Conservation (phyloP, 1,140 invertebrate genomes). For the Calephelis virginiensis region DNA sequence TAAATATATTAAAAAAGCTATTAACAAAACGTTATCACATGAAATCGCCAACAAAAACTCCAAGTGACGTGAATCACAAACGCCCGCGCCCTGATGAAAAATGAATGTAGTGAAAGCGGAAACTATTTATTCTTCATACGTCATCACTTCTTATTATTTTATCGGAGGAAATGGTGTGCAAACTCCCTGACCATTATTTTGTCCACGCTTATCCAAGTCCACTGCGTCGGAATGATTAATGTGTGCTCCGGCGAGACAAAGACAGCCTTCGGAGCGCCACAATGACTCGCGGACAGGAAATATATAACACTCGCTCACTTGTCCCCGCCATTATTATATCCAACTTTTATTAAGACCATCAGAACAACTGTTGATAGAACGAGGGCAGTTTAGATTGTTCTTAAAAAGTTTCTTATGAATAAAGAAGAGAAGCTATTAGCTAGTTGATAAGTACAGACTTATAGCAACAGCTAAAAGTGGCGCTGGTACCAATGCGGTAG, state of each 20-base stretch:
- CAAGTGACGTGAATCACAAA: conserved; percentile 9
- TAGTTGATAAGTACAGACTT: too few species aligned
- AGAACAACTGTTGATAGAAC: conserved; percentile 5
- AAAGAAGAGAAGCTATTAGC: too few species aligned
- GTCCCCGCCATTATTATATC: conserved; percentile 23
- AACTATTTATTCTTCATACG: conserved; percentile 26
- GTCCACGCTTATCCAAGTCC: conserved; percentile 32
- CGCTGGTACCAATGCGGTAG: too few species aligned
- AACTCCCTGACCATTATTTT: conserved; percentile 27
- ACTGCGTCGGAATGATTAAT: conserved; percentile 34
- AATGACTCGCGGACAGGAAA: conserved; percentile 29
- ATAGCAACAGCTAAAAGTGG: too few species aligned
- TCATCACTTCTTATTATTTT: conserved; percentile 27
- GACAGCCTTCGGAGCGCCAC: conserved; percentile 27
- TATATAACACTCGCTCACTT: conserved; percentile 32
- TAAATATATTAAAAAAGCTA: background rate
- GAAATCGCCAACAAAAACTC: conserved; percentile 2
- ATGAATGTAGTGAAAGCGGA: conserved; percentile 24
- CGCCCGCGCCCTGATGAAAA: conserved; percentile 31
- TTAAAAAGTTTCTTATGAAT: too few species aligned
- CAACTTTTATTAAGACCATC: conserved; percentile 24
- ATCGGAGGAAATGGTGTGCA: conserved; percentile 22
- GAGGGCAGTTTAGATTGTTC: background rate
- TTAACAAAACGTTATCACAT: conserved; percentile 11
- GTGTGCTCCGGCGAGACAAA: conserved; percentile 28